These are phyloP conservation scores for Umimayanthus kanabou DNA, from an alignment of 92 coral and sea anemone species.

Conservation along the genomic window DNA sequence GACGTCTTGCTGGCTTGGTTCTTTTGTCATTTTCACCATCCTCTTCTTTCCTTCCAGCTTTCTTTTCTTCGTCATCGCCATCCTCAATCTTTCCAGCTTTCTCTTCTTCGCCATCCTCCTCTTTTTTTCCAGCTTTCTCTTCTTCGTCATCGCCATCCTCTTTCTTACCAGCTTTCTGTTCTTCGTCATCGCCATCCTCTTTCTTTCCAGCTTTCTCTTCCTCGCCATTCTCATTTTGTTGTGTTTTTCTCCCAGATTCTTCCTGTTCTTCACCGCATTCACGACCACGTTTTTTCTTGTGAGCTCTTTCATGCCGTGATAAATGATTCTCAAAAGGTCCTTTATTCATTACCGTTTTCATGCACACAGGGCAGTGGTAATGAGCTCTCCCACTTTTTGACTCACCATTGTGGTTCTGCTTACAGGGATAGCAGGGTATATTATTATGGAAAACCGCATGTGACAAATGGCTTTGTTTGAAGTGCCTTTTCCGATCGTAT, in stretches of 20 bases:
- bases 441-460: conserved; percentile 33
- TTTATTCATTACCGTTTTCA: conserved; percentile 24
- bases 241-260: no score
- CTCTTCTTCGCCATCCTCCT: background rate
- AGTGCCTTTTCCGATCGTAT: conserved; percentile 41
- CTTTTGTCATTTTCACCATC: background rate
- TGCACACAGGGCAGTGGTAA: conserved; percentile 35
- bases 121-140: background rate
- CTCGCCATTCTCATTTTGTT: background rate
- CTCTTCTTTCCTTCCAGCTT: conserved; percentile 2
- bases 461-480: conserved; percentile 34
- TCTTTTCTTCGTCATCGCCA: background rate
- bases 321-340: conserved; percentile 17
- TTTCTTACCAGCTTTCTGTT: background rate
- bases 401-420: conserved; percentile 1
- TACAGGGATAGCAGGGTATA: conserved; percentile 38
- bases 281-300: background rate
- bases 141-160: background rate
- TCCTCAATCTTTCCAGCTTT: background rate
- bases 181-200: background rate
- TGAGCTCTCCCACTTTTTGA: conserved; percentile 28
- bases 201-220: conserved; percentile 10
- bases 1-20: background rate
- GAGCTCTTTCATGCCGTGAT: conserved; percentile 10
- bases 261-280: background rate